These are phyloP conservation scores for Drosophila obscura DNA, from an alignment of 1,140 invertebrate genomes.

Conservation along the genomic window DNA sequence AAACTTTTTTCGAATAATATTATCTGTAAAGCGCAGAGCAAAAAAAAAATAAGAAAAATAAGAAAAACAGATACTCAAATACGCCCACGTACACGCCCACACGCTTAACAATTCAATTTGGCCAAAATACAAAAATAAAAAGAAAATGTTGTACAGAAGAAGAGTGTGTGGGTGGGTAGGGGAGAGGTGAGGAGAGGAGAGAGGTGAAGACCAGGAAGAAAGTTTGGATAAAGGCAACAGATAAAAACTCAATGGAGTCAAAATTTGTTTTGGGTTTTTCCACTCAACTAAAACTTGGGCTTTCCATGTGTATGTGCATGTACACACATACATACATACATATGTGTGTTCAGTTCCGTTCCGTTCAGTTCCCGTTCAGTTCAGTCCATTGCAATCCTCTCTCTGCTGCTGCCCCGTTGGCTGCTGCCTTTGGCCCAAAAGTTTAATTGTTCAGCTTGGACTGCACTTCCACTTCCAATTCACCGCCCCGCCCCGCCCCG, in stretches of 20 bases:
- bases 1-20: conserved; percentile 56
- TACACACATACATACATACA: not conserved
- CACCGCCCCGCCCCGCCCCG: not conserved
- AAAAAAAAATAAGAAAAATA: conserved; percentile 16
- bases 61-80: conserved; percentile 43
- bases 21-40: conserved; percentile 27
- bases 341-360: too few species aligned
- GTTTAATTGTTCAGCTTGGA: conserved; percentile 70
- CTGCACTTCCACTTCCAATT: conserved; percentile 10
- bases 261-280: conserved; percentile 31
- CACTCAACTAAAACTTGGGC: conserved; percentile 2
- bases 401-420: not conserved
- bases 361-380: conserved; percentile 22
- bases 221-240: conserved; percentile 33
- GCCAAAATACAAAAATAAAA: conserved; percentile 37
- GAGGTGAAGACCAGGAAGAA: conserved; percentile 12
- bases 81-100: conserved; percentile 32
- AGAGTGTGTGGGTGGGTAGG: too few species aligned
- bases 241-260: conserved; percentile 47
- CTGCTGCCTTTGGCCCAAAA: conserved; percentile 29
- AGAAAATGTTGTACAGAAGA: conserved; percentile 9
- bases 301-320: not conserved
- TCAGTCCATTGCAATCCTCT: conserved; percentile 6
- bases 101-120: conserved; percentile 62
- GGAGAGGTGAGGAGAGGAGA: not conserved